These are phyloP conservation scores for Onthophagus sagittarius DNA, from an alignment of 2,888 invertebrate genomes.

Conservation along the genomic window DNA sequence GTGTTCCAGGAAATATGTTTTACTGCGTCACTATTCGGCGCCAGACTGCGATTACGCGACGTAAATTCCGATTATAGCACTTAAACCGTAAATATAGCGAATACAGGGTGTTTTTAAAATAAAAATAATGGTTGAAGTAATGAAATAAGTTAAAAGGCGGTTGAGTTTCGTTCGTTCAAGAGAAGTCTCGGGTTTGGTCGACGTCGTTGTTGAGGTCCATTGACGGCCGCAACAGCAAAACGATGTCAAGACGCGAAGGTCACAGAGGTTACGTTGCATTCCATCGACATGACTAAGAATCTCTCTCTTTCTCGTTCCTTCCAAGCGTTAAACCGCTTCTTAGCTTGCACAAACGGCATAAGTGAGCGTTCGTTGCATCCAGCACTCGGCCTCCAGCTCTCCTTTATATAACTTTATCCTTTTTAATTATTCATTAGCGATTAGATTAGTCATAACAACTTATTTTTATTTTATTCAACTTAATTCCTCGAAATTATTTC, in stretches of 20 bases:
- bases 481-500: too few species aligned
- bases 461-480: too few species aligned
- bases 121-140: neutral
- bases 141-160: neutral
- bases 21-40: too few species aligned
- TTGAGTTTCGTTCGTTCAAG: too few species aligned
- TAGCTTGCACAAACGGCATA: neutral
- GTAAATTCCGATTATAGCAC: too few species aligned
- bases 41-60: too few species aligned
- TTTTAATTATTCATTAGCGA: too few species aligned
- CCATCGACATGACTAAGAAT: neutral
- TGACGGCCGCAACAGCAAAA: neutral
- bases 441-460: too few species aligned
- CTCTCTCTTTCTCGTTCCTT: neutral
- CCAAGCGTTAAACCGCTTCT: neutral
- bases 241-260: neutral
- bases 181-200: neutral
- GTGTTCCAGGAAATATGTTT: too few species aligned
- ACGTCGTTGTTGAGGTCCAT: neutral
- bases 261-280: neutral
- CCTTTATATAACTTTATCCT: too few species aligned
- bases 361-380: neutral
- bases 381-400: neutral
- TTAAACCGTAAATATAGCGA: too few species aligned
- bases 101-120: neutral